A percentile compares a stretch with the other conserved stretches of the same genome.
phyloP scores from a whole-genome alignment of 2,888 invertebrate species.

The Lymantria monacha region DNA sequence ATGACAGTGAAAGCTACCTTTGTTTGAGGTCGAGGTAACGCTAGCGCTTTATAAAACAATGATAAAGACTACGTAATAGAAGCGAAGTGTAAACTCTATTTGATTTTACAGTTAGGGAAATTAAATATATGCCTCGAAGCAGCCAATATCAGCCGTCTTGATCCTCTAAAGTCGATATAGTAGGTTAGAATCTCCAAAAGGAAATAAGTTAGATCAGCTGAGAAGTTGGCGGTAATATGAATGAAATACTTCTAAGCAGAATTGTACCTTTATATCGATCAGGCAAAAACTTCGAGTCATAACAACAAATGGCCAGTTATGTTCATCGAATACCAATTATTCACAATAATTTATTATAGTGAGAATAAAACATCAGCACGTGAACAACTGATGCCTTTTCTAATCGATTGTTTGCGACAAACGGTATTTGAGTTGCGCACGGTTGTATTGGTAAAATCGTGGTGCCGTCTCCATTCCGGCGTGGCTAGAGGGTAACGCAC shows the following conservation, averaged over 20 bases:
- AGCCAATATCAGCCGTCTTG: too few relatives aligned
- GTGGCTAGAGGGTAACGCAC: slow-evolving; percentile 70
- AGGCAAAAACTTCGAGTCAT: slow-evolving; percentile 9
- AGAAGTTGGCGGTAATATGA: too few relatives aligned
- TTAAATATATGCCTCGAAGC: slow-evolving; percentile 6
- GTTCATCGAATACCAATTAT: slow-evolving; percentile 31
- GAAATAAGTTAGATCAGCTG: too few relatives aligned
- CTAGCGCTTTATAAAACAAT: slow-evolving; percentile 23
- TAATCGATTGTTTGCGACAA: slow-evolving; percentile 16
- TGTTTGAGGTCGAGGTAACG: slow-evolving; percentile 26
- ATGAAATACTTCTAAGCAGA: too few relatives aligned
- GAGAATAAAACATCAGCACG: slow-evolving; percentile 17
- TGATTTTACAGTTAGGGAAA: not conserved
- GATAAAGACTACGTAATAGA: slow-evolving; percentile 6
- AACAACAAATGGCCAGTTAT: slow-evolving; percentile 31
- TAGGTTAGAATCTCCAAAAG: too few relatives aligned
- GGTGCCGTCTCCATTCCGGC: slow-evolving; percentile 37
- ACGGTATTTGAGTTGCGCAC: slow-evolving; percentile 28
- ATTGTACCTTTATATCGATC: slow-evolving; percentile 22
- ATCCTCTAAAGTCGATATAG: too few relatives aligned
- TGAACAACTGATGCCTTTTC: slow-evolving; percentile 24
- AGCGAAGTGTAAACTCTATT: not conserved
- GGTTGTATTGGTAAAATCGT: slow-evolving; percentile 52
- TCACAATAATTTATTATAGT: slow-evolving; percentile 9
- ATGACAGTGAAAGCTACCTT: slow-evolving; percentile 57